phyloP scores from a whole-genome alignment of 2,797 vertebrate species.

The Odontamblyopus rebecca region DNA sequence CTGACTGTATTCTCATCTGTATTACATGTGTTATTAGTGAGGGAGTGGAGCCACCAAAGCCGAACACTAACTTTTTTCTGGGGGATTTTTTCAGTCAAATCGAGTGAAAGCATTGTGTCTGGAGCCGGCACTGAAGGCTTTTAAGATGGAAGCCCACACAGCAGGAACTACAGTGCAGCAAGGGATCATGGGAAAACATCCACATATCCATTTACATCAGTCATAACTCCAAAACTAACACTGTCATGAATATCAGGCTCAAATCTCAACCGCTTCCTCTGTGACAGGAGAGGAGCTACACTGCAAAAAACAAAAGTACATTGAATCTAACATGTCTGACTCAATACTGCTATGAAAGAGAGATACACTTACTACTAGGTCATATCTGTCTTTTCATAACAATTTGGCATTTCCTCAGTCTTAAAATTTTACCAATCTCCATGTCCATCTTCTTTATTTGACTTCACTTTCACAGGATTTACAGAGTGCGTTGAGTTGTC shows the following conservation, averaged over 20 bases:
- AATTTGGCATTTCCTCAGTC: not conserved
- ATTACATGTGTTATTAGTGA: slow-evolving; percentile 60
- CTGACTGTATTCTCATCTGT: slow-evolving; percentile 58
- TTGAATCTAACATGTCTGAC: not conserved
- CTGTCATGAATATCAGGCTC: slow-evolving; percentile 44
- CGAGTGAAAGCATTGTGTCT: slow-evolving; percentile 48
- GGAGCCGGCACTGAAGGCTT: slow-evolving; percentile 44
- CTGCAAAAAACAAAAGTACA: not conserved
- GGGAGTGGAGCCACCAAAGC: slow-evolving; percentile 61
- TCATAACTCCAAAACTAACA: slow-evolving; percentile 50
- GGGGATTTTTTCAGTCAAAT: slow-evolving; percentile 34
- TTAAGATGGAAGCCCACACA: slow-evolving; percentile 70
- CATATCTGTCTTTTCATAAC: too few species aligned
- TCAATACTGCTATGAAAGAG: not conserved
- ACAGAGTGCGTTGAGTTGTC: slow-evolving; percentile 38
- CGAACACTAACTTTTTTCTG: slow-evolving; percentile 57
- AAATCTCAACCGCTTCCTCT: slow-evolving; percentile 50
- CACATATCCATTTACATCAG: slow-evolving; percentile 59
- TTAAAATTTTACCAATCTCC: not conserved
- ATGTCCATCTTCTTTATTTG: not conserved
- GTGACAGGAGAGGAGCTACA: slow-evolving; percentile 48
- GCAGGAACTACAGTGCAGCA: slow-evolving; percentile 56
- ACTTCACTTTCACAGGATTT: not conserved
- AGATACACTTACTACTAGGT: too few species aligned
- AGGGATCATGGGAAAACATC: slow-evolving; percentile 58